These are phyloP conservation scores for Pteromalus puparum DNA, from an alignment of 1,140 invertebrate species.

Conservation along the genomic window DNA sequence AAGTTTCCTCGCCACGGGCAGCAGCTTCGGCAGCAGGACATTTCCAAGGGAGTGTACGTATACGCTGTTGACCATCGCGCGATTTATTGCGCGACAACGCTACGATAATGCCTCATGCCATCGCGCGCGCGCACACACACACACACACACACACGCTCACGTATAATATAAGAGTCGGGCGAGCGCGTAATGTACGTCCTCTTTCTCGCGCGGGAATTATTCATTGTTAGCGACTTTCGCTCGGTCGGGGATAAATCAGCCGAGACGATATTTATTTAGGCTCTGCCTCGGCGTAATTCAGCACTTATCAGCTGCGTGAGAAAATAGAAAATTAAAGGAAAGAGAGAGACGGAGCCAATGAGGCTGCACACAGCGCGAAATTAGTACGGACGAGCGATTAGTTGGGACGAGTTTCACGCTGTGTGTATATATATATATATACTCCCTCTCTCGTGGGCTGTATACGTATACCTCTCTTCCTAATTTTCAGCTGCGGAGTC, in stretches of 20 bases:
- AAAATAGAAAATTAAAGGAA: neutral
- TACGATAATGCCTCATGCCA: constrained; percentile 44
- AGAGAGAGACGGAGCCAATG: constrained; percentile 37
- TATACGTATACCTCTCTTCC: neutral
- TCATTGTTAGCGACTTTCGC: constrained; percentile 44
- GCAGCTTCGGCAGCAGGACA: constrained; percentile 26
- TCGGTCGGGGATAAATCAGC: constrained; percentile 44
- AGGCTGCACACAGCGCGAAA: neutral
- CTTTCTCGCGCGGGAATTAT: constrained; percentile 30
- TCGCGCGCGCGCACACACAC: no score
- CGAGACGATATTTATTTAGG: constrained; percentile 51
- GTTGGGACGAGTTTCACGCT: constrained; percentile 38
- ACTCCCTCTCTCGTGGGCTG: neutral
- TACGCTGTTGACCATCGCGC: neutral
- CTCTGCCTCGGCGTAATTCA: constrained; percentile 29
- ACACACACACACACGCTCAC: no score
- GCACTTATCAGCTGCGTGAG: constrained; percentile 37
- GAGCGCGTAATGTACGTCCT: neutral
- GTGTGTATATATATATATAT: no score
- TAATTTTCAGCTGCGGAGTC: neutral
- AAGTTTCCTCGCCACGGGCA: constrained; percentile 33
- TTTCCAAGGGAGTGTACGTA: constrained; percentile 11
- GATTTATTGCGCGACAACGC: constrained; percentile 15
- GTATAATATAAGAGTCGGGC: no score
- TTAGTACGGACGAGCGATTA: constrained; percentile 39